Conservation (phyloP, 1,140 invertebrate genomes). For the Nomia melanderi region DNA sequence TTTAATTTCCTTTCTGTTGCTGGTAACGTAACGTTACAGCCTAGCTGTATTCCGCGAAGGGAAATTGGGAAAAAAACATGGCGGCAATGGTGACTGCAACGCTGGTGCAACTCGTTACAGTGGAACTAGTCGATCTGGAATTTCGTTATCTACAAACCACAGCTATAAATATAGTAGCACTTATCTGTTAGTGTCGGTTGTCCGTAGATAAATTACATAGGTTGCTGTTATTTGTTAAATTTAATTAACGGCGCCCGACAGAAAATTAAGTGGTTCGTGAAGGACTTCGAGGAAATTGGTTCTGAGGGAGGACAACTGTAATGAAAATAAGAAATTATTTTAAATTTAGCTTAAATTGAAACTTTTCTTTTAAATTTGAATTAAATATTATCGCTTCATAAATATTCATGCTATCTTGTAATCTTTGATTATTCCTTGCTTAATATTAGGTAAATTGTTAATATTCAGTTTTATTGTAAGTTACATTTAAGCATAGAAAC, state of each 20-base stretch:
- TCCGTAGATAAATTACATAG: neutral
- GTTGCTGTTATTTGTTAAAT: slow-evolving; percentile 6
- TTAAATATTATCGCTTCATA: too few relatives aligned
- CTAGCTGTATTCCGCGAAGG: neutral
- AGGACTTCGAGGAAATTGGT: neutral
- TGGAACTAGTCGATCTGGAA: slow-evolving; percentile 16
- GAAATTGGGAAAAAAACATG: slow-evolving; percentile 5
- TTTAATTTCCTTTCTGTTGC: neutral
- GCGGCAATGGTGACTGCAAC: neutral
- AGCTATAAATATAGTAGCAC: slow-evolving; percentile 15
- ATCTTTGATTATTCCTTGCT: too few relatives aligned
- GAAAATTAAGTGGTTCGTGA: neutral
- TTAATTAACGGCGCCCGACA: neutral
- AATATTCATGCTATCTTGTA: too few relatives aligned
- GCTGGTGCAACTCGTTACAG: neutral
- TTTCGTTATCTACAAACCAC: slow-evolving; percentile 15
- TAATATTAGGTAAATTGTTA: too few relatives aligned
- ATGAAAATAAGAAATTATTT: neutral
- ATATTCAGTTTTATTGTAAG: too few relatives aligned
- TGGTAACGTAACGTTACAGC: neutral
- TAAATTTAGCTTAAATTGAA: too few relatives aligned
- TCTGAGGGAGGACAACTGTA: neutral
- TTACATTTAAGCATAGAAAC: too few relatives aligned
- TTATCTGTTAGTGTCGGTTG: neutral
- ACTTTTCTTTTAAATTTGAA: too few relatives aligned